Evolutionary conservation across 2,113 vertebrate species (phyloP).

Genomic region (human (Homo sapiens)): DNA sequence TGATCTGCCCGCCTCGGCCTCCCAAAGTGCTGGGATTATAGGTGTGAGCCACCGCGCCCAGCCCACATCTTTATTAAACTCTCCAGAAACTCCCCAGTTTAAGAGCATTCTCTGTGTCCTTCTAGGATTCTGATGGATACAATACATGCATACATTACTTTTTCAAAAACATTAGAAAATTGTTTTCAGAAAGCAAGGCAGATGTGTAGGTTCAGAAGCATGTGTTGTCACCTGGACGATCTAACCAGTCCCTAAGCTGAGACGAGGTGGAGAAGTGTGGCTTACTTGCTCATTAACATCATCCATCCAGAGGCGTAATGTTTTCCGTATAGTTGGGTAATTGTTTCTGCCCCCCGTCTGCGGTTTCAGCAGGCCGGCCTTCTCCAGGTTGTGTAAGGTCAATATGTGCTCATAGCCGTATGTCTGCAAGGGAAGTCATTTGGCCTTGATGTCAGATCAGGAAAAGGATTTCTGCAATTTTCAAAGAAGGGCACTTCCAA

Average conservation of each 20-base stretch:
- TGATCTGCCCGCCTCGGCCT: too few relatives aligned
- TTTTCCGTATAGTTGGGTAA: constrained; percentile 97
- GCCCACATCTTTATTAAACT: not conserved
- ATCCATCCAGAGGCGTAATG: constrained; percentile 98
- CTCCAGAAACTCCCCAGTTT: not conserved
- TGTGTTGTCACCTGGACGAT: fast-evolving
- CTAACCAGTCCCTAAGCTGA: not conserved
- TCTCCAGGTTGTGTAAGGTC: constrained; percentile 96
- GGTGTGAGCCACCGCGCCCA: too few relatives aligned
- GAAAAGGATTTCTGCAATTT: not conserved
- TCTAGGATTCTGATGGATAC: not conserved
- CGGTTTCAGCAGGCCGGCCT: constrained; percentile 91
- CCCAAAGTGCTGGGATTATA: too few relatives aligned
- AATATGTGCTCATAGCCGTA: constrained; percentile 97
- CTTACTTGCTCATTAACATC: constrained; percentile 96
- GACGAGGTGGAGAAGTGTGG: fast-evolving
- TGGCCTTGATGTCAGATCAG: not conserved
- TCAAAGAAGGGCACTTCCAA: not conserved
- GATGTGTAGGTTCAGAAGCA: not conserved
- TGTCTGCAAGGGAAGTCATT: constrained; percentile 84
- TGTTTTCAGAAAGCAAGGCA: not conserved
- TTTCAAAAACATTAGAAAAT: not conserved
- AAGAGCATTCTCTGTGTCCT: not conserved
- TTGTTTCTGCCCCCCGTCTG: constrained; percentile 93
- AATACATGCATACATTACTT: not conserved